Conservation (phyloP, 2,888 invertebrate genomes). For the Dichetophora obliterata region DNA sequence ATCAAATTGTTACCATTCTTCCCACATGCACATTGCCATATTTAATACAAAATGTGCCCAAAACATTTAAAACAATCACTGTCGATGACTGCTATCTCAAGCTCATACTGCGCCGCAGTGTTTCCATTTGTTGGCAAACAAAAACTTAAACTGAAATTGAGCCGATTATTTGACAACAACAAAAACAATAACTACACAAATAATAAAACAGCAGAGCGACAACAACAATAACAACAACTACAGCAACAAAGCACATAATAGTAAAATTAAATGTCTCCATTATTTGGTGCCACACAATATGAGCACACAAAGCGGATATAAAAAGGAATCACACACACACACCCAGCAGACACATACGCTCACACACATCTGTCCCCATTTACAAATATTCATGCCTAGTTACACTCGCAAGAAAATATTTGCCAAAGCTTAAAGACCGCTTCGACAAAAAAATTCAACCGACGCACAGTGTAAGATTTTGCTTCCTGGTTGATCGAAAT, state of each 20-base stretch:
- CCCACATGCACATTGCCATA: not conserved
- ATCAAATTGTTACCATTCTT: too few species aligned
- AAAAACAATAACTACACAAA: slow-evolving; percentile 15
- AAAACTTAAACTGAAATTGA: slow-evolving; percentile 34
- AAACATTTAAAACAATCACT: not conserved
- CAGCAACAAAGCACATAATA: slow-evolving; percentile 65
- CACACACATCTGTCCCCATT: not conserved
- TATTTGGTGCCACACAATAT: slow-evolving; percentile 30
- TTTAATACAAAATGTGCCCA: not conserved
- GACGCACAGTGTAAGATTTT: too few species aligned
- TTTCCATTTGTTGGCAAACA: slow-evolving; percentile 22
- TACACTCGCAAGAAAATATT: not conserved
- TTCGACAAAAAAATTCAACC: not conserved
- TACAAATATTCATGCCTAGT: not conserved
- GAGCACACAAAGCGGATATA: slow-evolving; percentile 33
- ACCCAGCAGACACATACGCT: slow-evolving; percentile 8
- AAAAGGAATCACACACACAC: slow-evolving; percentile 27
- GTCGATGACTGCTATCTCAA: not conserved
- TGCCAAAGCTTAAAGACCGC: not conserved
- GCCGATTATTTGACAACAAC: slow-evolving; percentile 36
- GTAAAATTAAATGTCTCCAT: slow-evolving; percentile 66
- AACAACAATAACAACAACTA: slow-evolving; percentile 32
- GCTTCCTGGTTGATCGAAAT: too few species aligned
- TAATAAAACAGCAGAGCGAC: slow-evolving; percentile 12
- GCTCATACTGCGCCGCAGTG: not conserved